Percentiles rank a stretch among this genome's conserved stretches.
Evolutionary conservation across 2,888 invertebrate species (phyloP).

Genomic region (Andrena chrysosceles): DNA sequence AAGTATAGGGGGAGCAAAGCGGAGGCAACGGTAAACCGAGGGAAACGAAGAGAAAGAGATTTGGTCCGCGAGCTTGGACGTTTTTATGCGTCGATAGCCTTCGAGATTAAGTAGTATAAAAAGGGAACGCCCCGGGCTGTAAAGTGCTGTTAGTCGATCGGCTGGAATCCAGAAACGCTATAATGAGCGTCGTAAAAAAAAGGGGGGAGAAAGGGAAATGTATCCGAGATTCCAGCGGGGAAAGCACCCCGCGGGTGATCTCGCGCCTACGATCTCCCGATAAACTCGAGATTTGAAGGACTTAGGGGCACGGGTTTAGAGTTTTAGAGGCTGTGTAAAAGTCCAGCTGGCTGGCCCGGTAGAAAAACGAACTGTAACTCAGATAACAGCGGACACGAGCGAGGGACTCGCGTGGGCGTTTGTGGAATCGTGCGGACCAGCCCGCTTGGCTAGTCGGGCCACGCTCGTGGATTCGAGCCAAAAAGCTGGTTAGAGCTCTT

Average conservation of each 20-base stretch:
- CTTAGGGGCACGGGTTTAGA: conserved; percentile 5
- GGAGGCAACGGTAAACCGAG: neutral
- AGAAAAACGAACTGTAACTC: conserved; percentile 49
- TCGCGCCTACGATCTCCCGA: conserved; percentile 54
- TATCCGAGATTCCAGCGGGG: conserved; percentile 50
- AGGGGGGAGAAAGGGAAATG: neutral
- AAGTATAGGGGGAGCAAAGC: neutral
- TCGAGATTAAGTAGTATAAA: conserved; percentile 55
- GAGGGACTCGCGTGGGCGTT: conserved; percentile 62
- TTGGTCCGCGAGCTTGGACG: conserved; percentile 16
- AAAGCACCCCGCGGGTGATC: conserved; percentile 36
- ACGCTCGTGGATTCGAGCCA: conserved; percentile 73
- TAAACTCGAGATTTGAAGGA: conserved; percentile 63
- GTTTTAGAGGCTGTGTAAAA: conserved; percentile 29
- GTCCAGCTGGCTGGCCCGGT: conserved; percentile 45
- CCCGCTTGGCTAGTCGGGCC: conserved; percentile 70
- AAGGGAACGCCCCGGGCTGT: conserved; percentile 44
- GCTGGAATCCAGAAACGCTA: conserved; percentile 39
- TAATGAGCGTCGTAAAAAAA: conserved; percentile 43
- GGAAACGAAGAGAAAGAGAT: neutral
- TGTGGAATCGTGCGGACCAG: conserved; percentile 66
- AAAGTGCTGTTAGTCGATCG: conserved; percentile 66
- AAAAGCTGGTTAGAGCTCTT: conserved; percentile 55
- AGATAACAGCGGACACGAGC: conserved; percentile 57
- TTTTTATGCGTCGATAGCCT: conserved; percentile 47